These are phyloP conservation scores for Styela plicata DNA, from an alignment of 23 tunicate genomes.

Conservation along the genomic window DNA sequence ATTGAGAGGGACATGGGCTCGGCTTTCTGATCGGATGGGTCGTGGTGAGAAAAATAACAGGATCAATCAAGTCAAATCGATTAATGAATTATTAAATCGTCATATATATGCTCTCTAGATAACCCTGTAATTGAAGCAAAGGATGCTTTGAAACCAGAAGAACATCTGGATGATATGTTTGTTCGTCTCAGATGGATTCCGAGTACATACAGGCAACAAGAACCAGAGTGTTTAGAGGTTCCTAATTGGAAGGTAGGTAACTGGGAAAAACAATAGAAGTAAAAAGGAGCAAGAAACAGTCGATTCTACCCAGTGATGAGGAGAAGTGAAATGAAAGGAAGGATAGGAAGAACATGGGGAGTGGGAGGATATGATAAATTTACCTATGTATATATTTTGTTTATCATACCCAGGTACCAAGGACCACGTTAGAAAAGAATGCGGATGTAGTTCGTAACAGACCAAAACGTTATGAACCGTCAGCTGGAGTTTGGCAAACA, in stretches of 20 bases:
- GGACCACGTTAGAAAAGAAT: conserved; percentile 53
- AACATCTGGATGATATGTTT: conserved; percentile 40
- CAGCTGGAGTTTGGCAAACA: conserved; percentile 53
- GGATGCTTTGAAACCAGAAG: conserved; percentile 1
- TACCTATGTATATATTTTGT: too few relatives aligned
- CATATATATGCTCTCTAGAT: neutral
- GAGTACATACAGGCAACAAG: conserved; percentile 38
- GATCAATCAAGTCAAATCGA: too few relatives aligned
- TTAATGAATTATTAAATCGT: too few relatives aligned
- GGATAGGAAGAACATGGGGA: too few relatives aligned
- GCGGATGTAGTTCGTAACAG: conserved; percentile 64
- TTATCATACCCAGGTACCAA: conserved; percentile 25
- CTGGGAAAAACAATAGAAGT: neutral
- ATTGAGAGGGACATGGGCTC: too few relatives aligned
- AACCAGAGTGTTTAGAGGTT: conserved; percentile 31
- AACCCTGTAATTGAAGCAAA: neutral
- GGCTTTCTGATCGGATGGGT: too few relatives aligned
- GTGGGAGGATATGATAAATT: too few relatives aligned
- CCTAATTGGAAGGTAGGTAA: conserved; percentile 30
- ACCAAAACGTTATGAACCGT: conserved; percentile 37
- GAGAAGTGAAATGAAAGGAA: too few relatives aligned
- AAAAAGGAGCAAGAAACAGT: too few relatives aligned
- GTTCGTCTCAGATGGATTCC: conserved; percentile 46
- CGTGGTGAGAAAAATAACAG: too few relatives aligned
- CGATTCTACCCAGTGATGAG: too few relatives aligned